Percentiles rank a stretch among this genome's conserved stretches.
phyloP scores from a whole-genome alignment of 2,888 invertebrate genomes.

The Chloroclystis v-ata region DNA sequence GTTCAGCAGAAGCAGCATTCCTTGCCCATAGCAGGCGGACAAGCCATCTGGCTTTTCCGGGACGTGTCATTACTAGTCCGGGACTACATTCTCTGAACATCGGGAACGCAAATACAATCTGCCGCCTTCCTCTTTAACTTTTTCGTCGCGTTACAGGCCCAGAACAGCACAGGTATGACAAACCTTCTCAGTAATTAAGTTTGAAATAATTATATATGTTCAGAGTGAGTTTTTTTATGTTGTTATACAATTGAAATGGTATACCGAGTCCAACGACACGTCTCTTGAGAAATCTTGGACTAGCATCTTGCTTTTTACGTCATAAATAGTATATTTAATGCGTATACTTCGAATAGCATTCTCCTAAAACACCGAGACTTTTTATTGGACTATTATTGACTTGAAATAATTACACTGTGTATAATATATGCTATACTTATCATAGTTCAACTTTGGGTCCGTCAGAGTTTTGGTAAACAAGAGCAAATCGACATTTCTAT shows the following conservation, averaged over 20 bases:
- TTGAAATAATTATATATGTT: slow-evolving; percentile 36
- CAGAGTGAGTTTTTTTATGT: slow-evolving; percentile 36
- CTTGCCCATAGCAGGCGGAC: slow-evolving; percentile 62
- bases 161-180: slow-evolving; percentile 35
- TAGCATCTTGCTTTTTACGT: neutral
- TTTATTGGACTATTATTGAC: too few relatives aligned
- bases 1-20: slow-evolving; percentile 56
- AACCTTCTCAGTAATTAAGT: slow-evolving; percentile 42
- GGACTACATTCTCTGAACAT: slow-evolving; percentile 61
- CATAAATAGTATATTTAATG: neutral
- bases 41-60: slow-evolving; percentile 66
- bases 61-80: slow-evolving; percentile 53
- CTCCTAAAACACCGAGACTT: too few relatives aligned
- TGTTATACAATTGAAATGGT: slow-evolving; percentile 32
- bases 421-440: too few relatives aligned
- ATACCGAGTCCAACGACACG: slow-evolving; percentile 1
- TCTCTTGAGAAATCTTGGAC: neutral
- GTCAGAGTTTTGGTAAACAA: too few relatives aligned
- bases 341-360: too few relatives aligned
- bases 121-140: slow-evolving; percentile 54
- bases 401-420: too few relatives aligned
- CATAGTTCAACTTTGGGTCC: too few relatives aligned
- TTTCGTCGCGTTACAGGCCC: slow-evolving; percentile 45
- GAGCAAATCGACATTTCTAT: too few relatives aligned
- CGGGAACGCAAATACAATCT: slow-evolving; percentile 57